These are phyloP conservation scores for Saturnia pavonia DNA, from an alignment of 2,888 invertebrate species.

Conservation along the genomic window DNA sequence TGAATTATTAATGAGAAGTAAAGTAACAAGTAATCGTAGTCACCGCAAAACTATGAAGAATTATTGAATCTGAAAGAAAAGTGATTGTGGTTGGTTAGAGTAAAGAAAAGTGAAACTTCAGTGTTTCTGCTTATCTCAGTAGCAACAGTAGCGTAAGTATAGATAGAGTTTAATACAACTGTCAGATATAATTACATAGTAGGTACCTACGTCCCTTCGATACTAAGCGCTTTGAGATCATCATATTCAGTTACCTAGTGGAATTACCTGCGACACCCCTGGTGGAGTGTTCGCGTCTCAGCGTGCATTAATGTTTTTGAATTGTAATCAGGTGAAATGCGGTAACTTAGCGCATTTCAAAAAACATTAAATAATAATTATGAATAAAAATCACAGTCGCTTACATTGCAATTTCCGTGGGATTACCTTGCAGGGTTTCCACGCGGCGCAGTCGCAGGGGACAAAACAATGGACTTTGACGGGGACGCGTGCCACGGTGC, in stretches of 20 bases:
- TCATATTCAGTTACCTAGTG: too few species aligned
- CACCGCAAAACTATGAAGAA: too few species aligned
- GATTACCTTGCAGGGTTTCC: conserved; percentile 69
- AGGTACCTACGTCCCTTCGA: too few species aligned
- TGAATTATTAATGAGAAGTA: not conserved
- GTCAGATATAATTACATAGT: too few species aligned
- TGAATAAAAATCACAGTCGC: conserved; percentile 54
- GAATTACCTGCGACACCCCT: too few species aligned
- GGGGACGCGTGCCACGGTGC: conserved; percentile 38
- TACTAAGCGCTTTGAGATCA: too few species aligned
- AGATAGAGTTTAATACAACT: not conserved
- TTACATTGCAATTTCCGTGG: conserved; percentile 60
- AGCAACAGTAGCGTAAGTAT: not conserved
- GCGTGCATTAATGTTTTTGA: too few species aligned
- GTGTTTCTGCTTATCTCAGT: not conserved
- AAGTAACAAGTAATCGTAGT: not conserved
- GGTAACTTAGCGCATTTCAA: not conserved
- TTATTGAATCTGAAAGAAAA: too few species aligned
- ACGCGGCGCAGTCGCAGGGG: conserved; percentile 49
- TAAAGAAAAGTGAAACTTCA: too few species aligned
- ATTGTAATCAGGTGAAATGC: not conserved
- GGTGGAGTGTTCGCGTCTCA: too few species aligned
- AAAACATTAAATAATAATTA: conserved; percentile 15
- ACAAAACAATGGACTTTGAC: conserved; percentile 59
- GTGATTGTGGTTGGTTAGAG: too few species aligned